Base-by-base conservation (phyloP, 2,113 vertebrate species). In the Embiotoca jacksoni region DNA sequence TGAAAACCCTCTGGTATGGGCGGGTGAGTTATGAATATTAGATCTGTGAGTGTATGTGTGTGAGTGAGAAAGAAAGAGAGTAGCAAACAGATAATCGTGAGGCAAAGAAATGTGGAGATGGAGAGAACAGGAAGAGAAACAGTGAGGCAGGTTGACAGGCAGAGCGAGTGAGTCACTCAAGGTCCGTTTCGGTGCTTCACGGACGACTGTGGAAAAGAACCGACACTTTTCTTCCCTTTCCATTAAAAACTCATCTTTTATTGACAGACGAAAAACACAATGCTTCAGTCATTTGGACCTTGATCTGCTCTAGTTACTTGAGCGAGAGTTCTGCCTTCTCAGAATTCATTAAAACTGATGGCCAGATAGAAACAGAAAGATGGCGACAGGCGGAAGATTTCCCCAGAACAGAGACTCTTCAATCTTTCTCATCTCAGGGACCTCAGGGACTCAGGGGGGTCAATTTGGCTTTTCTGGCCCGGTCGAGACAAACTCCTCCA, bases 231-330 rank as follows among this genome's bases (percentile, higher is more conserved):
- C 23, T 72, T 78, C 55, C 37, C 53, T 64, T 82, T 82, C 87
- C 84, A 89, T 90, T 89, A 88, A 85, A 89, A 82, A 59, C 80
- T 85, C 80, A 89, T 90, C 63, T 92, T 86, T 91, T 89, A 86
- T 90, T 90, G 87, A 89, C 87, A 82, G 79, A 83, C 78, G 85
- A 85, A 83, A 82, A 84, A 85, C 73, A 90, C 72, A 83, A 75
- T 56, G 66, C 74, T 68, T 81, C 70, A 77, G 30, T 75, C 80
- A 13, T 63, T 76, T 23, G 81, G 75, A 87, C 76, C 78, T 88
- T 78, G 81, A 86, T 85, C 75, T 55, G 72, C 70, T 82, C 72
- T 35, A 60, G 69, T 88, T 83, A 66, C 80, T 57, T 80, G 72
- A 60, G 54, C 54, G 46, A 50, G 72, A 77, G 33, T 66, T 75